These are phyloP conservation scores for Agapornis canus DNA, from an alignment of 2,797 vertebrate genomes.

Conservation along the genomic window DNA sequence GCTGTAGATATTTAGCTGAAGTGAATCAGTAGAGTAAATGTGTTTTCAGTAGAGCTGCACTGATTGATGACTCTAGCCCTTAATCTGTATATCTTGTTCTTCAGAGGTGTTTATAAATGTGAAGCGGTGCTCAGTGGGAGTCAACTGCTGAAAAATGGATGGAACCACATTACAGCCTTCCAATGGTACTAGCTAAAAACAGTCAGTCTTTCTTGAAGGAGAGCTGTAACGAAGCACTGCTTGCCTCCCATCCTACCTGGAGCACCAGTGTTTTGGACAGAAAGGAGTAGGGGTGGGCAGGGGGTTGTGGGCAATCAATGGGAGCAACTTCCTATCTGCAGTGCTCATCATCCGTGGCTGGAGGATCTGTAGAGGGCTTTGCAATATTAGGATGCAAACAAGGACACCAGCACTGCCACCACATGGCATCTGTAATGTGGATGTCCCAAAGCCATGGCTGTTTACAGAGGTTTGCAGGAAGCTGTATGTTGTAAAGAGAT, in stretches of 20 bases:
- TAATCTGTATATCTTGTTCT: background rate
- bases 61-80: constrained; percentile 11
- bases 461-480: background rate
- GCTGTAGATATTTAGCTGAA: background rate
- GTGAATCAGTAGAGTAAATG: constrained; percentile 2
- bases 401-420: background rate
- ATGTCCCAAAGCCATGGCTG: background rate
- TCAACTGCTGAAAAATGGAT: background rate
- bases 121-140: background rate
- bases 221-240: background rate
- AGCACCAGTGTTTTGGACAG: background rate
- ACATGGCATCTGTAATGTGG: background rate
- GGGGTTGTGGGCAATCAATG: background rate
- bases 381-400: background rate
- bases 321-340: background rate
- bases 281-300: background rate
- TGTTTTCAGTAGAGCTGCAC: background rate
- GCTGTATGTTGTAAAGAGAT: background rate
- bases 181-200: background rate
- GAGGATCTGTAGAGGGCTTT: background rate
- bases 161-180: background rate
- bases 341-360: background rate
- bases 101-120: background rate
- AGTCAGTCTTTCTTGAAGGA: background rate
- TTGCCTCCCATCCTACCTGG: background rate